phyloP scores from a whole-genome alignment of 2,888 invertebrate genomes.

The Agrilus mali region DNA sequence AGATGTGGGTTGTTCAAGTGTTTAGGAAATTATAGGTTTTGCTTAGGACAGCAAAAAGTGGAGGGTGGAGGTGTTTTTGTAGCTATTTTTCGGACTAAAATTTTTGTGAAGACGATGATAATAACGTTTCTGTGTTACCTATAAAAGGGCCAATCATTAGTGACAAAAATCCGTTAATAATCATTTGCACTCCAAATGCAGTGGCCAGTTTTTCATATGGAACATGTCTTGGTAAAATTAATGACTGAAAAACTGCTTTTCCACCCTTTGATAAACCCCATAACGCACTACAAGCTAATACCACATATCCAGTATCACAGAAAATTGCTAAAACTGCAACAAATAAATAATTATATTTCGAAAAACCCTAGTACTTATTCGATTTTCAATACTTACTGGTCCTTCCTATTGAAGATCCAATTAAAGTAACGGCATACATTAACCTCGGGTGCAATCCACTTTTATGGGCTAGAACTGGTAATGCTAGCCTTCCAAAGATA shows the following conservation, averaged over 20 bases:
- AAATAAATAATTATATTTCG: constrained; percentile 2
- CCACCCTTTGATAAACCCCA: constrained; percentile 31
- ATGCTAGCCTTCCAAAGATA: constrained; percentile 29
- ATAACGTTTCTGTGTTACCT: constrained; percentile 25
- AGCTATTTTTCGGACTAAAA: too few relatives aligned
- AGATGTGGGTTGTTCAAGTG: too few relatives aligned
- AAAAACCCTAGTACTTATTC: constrained; percentile 7
- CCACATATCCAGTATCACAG: constrained; percentile 15
- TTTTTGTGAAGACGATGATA: too few relatives aligned
- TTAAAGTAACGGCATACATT: constrained; percentile 29
- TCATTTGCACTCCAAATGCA: constrained; percentile 30
- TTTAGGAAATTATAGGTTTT: too few relatives aligned
- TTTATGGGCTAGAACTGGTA: constrained; percentile 29
- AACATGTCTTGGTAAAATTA: constrained; percentile 30
- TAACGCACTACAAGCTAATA: constrained; percentile 20
- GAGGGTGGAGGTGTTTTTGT: too few relatives aligned
- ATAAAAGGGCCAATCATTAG: constrained; percentile 29
- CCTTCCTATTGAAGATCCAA: constrained; percentile 29
- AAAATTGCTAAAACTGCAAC: constrained; percentile 23
- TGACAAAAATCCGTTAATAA: constrained; percentile 28
- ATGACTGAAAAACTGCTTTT: constrained; percentile 32
- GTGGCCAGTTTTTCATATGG: constrained; percentile 28
- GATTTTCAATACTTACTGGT: constrained; percentile 18
- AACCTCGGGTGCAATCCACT: constrained; percentile 26
- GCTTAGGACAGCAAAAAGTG: too few relatives aligned